These are phyloP conservation scores for Hetaerina titia DNA, from an alignment of 2,888 invertebrate genomes.

Conservation along the genomic window DNA sequence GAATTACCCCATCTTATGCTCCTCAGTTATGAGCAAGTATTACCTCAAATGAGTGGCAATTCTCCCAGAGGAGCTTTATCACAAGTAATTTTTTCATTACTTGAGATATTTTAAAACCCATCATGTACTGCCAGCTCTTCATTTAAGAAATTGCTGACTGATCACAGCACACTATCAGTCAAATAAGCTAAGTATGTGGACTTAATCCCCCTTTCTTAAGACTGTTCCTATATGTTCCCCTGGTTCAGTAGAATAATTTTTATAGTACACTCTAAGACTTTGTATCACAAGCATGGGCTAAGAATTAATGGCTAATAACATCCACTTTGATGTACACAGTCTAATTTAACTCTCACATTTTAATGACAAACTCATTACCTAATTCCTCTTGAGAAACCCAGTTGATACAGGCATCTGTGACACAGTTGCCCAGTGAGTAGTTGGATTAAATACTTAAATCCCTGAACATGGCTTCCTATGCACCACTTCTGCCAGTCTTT, in stretches of 20 bases:
- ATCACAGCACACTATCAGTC: slow-evolving; percentile 65
- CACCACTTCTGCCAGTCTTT: slow-evolving; percentile 23
- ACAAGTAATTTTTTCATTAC: slow-evolving; percentile 29
- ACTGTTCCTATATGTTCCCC: slow-evolving; percentile 50
- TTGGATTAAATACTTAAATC: slow-evolving; percentile 38
- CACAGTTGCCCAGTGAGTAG: slow-evolving; percentile 29
- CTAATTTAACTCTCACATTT: slow-evolving; percentile 41
- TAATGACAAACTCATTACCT: slow-evolving; percentile 15
- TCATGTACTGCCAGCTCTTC: slow-evolving; percentile 64
- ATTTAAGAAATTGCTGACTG: slow-evolving; percentile 62
- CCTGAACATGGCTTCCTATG: slow-evolving; percentile 21
- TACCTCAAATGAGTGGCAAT: slow-evolving; percentile 44
- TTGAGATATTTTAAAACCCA: slow-evolving; percentile 39
- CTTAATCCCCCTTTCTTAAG: slow-evolving; percentile 45
- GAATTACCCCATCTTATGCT: slow-evolving; percentile 41
- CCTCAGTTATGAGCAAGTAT: slow-evolving; percentile 54
- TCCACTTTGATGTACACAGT: slow-evolving; percentile 48
- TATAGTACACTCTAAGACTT: slow-evolving; percentile 45
- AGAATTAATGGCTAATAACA: slow-evolving; percentile 45
- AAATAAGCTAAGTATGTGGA: slow-evolving; percentile 59
- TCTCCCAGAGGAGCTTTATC: slow-evolving; percentile 45
- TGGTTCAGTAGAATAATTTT: slow-evolving; percentile 47
- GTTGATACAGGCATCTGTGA: slow-evolving; percentile 26
- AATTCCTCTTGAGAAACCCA: slow-evolving; percentile 52
- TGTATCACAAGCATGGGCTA: slow-evolving; percentile 66